Conservation (phyloP, 23 tunicate genomes). For the Styela clava region DNA sequence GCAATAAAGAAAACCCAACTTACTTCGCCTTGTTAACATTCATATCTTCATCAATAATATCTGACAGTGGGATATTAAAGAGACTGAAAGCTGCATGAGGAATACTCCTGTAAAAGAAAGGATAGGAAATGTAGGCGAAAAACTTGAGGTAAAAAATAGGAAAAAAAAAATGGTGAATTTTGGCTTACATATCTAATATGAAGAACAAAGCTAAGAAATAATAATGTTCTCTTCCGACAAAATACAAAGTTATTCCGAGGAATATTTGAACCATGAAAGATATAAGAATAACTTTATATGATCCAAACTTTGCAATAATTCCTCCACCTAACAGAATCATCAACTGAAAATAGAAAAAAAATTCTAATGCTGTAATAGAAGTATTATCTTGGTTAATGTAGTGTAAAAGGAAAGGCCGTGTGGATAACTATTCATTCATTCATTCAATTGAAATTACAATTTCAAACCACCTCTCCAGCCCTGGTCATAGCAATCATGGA, state of each 20-base stretch:
- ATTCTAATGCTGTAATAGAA: too few relatives aligned
- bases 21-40: constrained; percentile 49
- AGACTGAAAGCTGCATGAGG: constrained; percentile 75
- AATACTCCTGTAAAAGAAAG: constrained; percentile 39
- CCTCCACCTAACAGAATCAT: constrained; percentile 64
- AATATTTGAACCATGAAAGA: constrained; percentile 60
- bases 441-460: too few relatives aligned
- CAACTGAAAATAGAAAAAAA: constrained; percentile 23
- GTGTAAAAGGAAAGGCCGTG: too few relatives aligned
- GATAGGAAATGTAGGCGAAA: not conserved
- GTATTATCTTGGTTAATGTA: too few relatives aligned
- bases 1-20: too few relatives aligned
- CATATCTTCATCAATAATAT: constrained; percentile 82
- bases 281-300: constrained; percentile 52
- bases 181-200: constrained; percentile 78
- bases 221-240: constrained; percentile 29
- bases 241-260: constrained; percentile 38
- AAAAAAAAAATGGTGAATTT: too few relatives aligned
- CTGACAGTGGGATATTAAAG: constrained; percentile 68
- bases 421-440: too few relatives aligned
- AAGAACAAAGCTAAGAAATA: constrained; percentile 62
- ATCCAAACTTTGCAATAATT: constrained; percentile 53
- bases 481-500: too few relatives aligned
- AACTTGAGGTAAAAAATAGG: too few relatives aligned
- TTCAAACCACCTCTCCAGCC: too few relatives aligned